Percentiles rank a stretch among this genome's conserved stretches.
These are phyloP conservation scores for Calidris pygmaea DNA, from an alignment of 2,113 vertebrate species.

Conservation along the genomic window DNA sequence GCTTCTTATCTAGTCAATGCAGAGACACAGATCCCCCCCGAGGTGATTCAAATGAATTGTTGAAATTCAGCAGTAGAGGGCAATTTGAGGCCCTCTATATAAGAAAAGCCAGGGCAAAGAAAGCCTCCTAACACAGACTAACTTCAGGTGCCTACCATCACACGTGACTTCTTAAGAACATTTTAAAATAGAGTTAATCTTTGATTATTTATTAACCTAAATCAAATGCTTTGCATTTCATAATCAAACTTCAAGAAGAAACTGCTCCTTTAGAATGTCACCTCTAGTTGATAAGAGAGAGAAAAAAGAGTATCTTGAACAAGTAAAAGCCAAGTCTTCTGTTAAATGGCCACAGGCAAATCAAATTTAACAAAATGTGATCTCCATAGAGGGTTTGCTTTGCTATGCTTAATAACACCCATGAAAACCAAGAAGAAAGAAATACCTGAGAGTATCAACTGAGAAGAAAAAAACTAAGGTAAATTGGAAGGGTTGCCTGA, in stretches of 20 bases:
- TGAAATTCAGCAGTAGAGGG: not conserved
- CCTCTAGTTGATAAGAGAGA: not conserved
- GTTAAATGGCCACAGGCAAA: slow-evolving; percentile 14
- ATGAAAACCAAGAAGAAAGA: slow-evolving; percentile 26
- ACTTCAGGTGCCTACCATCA: not conserved
- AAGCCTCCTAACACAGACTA: accelerated
- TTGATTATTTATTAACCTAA: slow-evolving; percentile 16
- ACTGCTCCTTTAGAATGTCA: not conserved
- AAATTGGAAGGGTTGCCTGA: not conserved
- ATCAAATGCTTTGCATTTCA: not conserved
- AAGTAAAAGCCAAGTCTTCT: not conserved
- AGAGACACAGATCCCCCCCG: not conserved
- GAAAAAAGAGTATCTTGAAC: not conserved
- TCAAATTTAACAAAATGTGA: not conserved
- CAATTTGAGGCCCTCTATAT: not conserved
- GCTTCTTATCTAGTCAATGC: not conserved
- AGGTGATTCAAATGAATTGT: not conserved
- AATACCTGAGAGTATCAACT: not conserved
- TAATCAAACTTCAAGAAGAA: slow-evolving; percentile 5
- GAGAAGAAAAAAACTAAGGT: not conserved
- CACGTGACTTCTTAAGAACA: not conserved
- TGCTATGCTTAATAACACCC: not conserved
- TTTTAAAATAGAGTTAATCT: not conserved
- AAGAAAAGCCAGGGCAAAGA: not conserved
- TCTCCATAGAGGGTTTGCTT: not conserved